Conservation (phyloP, 1,140 invertebrate species). For the Polypedilum vanderplanki region DNA sequence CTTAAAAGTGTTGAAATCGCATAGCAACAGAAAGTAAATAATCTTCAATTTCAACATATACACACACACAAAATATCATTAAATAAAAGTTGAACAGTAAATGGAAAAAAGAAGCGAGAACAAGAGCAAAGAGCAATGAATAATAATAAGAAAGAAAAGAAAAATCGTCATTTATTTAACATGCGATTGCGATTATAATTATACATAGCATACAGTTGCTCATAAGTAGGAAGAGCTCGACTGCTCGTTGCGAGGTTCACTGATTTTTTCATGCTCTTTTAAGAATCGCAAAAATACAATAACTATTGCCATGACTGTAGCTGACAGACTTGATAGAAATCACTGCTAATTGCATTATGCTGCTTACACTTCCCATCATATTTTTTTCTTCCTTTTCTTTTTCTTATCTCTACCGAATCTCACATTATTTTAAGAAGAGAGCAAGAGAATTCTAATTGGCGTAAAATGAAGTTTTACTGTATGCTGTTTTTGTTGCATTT, state of each 20-base stretch:
- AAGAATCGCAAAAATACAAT: background rate
- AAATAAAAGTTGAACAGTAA: background rate
- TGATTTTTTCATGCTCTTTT: slow-evolving; percentile 10
- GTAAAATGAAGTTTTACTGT: background rate
- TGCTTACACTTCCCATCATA: too few relatives aligned
- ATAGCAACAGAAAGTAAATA: too few relatives aligned
- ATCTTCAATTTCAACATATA: too few relatives aligned
- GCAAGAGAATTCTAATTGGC: background rate
- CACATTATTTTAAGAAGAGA: background rate
- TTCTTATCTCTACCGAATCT: background rate
- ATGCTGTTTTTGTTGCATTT: background rate
- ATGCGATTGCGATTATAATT: slow-evolving; percentile 26
- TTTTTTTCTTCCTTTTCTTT: background rate
- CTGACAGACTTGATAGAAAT: too few relatives aligned
- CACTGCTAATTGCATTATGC: background rate
- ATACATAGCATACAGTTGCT: background rate
- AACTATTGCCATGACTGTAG: too few relatives aligned
- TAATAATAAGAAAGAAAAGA: background rate
- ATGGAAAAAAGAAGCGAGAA: background rate
- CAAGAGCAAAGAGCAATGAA: background rate
- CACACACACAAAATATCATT: too few relatives aligned
- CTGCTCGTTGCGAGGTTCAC: background rate
- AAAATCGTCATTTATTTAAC: slow-evolving; percentile 24
- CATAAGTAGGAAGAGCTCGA: background rate
- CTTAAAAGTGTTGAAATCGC: too few relatives aligned